Evolutionary conservation across 2,888 invertebrate genomes (phyloP).

Genomic region (Apotomis capreana): DNA sequence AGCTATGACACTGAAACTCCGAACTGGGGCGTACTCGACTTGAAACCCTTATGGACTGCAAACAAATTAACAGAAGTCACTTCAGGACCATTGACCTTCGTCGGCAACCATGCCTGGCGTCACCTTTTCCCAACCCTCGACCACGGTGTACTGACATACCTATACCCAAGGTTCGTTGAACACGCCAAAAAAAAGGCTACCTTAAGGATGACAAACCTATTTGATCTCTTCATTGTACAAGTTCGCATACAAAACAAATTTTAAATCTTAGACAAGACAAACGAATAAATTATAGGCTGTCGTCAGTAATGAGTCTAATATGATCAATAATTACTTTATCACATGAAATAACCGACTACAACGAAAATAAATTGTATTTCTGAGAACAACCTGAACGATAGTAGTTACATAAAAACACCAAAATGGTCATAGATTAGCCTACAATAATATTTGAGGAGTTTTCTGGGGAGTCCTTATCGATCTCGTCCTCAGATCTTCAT

Average conservation of each 20-base stretch:
- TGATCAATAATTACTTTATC: no score
- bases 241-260: conserved; percentile 61
- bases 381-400: no score
- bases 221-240: conserved; percentile 69
- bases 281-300: no score
- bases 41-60: conserved; percentile 89
- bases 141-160: conserved; percentile 85
- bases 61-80: conserved; percentile 85
- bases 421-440: no score
- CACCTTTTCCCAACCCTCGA: conserved; percentile 92
- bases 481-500: no score
- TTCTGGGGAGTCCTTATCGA: no score
- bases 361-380: no score
- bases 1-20: conserved; percentile 69
- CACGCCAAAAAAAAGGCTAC: conserved; percentile 84
- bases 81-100: conserved; percentile 87
- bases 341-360: no score
- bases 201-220: conserved; percentile 66
- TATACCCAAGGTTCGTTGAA: conserved; percentile 86
- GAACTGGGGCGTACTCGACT: conserved; percentile 92
- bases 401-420: no score
- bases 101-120: conserved; percentile 90
- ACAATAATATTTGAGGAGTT: no score
- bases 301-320: no score
- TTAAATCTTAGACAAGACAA: conserved; percentile 49